Evolutionary conservation across 2,888 invertebrate species (phyloP), one percentile per base, ranked within the genome.

Genomic region (Mythimna loreyi): DNA sequence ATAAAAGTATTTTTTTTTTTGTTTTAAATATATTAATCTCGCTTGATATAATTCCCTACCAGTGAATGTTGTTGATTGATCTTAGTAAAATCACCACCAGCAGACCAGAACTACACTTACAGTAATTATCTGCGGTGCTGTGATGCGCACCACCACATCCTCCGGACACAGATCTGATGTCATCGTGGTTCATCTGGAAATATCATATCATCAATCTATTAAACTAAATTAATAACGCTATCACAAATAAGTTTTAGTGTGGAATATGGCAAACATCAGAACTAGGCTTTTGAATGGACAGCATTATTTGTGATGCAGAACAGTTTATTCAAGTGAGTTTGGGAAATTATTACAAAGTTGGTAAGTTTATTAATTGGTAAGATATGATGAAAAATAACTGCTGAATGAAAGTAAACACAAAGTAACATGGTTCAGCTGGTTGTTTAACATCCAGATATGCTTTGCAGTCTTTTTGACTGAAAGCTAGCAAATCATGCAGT

Each of bases 131-230:
- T 90, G 92, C 23, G 92, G 88, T 52, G 90, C 75, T 55, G 88
- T 74, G 57, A 92, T 86, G 63, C 85, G 88, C 53, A 92, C 89
- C 62, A 91, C 88, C 59, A 91, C 89, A 87, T 92, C 91, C 59
- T 92, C 92, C 43, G 86, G 75, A 67, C 90, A 87, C 52, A 91
- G 76, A 50, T 92, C 91, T 71, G 89, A 85, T 50, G 89, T 89
- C 92, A 92, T 92, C 68, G 76, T 88, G 59, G 58, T 50, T 79
- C 81, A 86, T 82, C 88, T 87, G 80, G 23, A 82, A 71, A n/a
- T 33, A 55, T 3, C 23, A 36, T 19, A 53, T 5, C 6, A 45
- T 45, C 43, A 40, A n/a, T 16, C 19, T 6, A 13, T 28, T 25
- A 40, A 33, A 36, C 8, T 8, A 7, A 25, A 55, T 33, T n/a